These are phyloP conservation scores for Eumaeus atala DNA, from an alignment of 1,140 invertebrate genomes.

Conservation along the genomic window DNA sequence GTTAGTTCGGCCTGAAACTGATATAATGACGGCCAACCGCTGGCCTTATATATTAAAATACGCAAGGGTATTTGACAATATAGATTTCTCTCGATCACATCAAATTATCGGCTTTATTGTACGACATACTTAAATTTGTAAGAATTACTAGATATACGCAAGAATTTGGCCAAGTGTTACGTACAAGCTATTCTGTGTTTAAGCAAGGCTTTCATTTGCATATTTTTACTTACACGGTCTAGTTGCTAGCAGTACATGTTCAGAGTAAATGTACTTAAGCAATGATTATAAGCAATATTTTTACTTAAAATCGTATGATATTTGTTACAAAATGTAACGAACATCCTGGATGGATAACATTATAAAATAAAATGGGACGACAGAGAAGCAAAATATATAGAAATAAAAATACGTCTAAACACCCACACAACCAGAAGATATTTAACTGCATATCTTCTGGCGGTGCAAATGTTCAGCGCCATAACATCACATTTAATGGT, in stretches of 20 bases:
- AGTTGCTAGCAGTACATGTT: background rate
- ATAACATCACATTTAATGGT: too few species aligned
- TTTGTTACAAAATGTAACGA: background rate
- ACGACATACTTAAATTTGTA: constrained; percentile 4
- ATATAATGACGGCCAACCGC: constrained; percentile 32
- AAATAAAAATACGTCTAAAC: too few species aligned
- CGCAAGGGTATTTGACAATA: constrained; percentile 8
- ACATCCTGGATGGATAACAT: too few species aligned
- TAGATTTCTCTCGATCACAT: constrained; percentile 2
- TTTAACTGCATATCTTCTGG: too few species aligned
- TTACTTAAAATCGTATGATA: background rate
- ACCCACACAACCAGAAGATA: too few species aligned
- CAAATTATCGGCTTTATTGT: constrained; percentile 5
- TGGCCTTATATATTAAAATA: constrained; percentile 45
- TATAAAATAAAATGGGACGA: background rate
- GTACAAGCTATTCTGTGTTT: background rate
- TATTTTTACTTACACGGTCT: constrained; percentile 10
- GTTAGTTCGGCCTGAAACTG: constrained; percentile 30
- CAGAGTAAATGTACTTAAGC: too few species aligned
- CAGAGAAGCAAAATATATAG: background rate
- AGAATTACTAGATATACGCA: background rate
- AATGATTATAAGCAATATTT: too few species aligned
- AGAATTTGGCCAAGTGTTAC: background rate
- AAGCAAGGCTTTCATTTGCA: constrained; percentile 3
- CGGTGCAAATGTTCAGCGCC: too few species aligned